A percentile compares a stretch with the other conserved stretches of the same genome.
Evolutionary conservation across 2,113 vertebrate species (phyloP).

Genomic region (Pangasianodon hypophthalmus): DNA sequence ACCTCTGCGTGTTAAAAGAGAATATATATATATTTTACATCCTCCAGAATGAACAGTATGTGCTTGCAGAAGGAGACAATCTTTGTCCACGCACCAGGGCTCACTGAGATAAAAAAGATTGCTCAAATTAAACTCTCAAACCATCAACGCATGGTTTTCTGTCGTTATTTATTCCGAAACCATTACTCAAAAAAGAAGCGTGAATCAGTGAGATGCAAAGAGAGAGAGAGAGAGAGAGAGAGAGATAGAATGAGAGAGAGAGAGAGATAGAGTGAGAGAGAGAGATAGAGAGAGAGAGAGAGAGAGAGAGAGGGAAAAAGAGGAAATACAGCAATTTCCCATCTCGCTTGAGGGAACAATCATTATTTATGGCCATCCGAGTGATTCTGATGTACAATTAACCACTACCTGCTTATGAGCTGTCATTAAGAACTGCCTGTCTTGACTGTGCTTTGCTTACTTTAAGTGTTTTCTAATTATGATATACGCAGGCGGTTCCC

Average conservation of each 20-base stretch:
- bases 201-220: slow-evolving; percentile 8
- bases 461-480: slow-evolving; percentile 99
- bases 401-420: slow-evolving; percentile 78
- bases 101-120: slow-evolving; percentile 43
- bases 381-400: slow-evolving; percentile 81
- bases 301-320: slow-evolving; percentile 45
- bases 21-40: too few species aligned
- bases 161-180: slow-evolving; percentile 69
- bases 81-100: background rate
- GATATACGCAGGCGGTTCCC: slow-evolving; percentile 86
- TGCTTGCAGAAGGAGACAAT: background rate
- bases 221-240: background rate
- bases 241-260: background rate
- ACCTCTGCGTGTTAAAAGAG: too few species aligned
- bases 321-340: slow-evolving; percentile 71
- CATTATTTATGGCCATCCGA: slow-evolving; percentile 77
- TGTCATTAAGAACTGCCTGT: slow-evolving; percentile 75
- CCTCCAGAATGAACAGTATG: background rate
- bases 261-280: background rate
- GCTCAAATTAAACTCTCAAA: slow-evolving; percentile 64
- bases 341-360: slow-evolving; percentile 69
- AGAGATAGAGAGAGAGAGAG: background rate
- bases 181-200: slow-evolving; percentile 64
- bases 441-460: slow-evolving; percentile 77
- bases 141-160: slow-evolving; percentile 55